Conservation (phyloP, 2,113 vertebrate genomes). For the Laterallus jamaicensis region DNA sequence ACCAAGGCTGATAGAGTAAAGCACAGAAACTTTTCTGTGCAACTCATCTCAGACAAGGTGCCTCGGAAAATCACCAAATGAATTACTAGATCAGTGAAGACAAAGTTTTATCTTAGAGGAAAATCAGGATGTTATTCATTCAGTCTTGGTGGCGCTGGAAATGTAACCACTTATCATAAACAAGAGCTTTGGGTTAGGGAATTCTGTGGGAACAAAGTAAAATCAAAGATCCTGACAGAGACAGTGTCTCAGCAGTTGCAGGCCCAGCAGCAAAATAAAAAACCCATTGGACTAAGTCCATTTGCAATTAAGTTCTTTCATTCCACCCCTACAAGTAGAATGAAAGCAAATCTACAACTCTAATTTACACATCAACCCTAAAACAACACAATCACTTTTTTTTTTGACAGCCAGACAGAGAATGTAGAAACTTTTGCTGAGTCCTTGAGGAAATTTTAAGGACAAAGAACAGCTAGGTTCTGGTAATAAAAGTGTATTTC, state of each 20-base stretch:
- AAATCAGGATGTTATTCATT: neutral
- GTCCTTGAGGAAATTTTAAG: neutral
- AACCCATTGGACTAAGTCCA: neutral
- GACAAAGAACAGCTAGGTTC: neutral
- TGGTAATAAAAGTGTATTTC: neutral
- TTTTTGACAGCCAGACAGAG: neutral
- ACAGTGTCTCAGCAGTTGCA: neutral
- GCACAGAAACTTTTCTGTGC: neutral
- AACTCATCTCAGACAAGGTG: neutral
- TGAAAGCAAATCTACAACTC: neutral
- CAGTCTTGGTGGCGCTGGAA: neutral
- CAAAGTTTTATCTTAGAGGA: neutral
- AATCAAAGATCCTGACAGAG: neutral
- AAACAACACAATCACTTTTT: neutral
- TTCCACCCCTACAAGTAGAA: neutral
- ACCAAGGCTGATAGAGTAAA: neutral
- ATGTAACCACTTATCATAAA: neutral
- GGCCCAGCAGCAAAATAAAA: neutral
- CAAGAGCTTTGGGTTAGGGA: neutral
- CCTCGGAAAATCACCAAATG: accelerated
- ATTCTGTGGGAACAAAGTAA: neutral
- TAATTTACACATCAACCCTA: neutral
- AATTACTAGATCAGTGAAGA: neutral
- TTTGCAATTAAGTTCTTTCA: neutral
- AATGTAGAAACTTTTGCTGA: neutral